phyloP scores from a whole-genome alignment of 2,797 vertebrate species.

The Lithobates pipiens region DNA sequence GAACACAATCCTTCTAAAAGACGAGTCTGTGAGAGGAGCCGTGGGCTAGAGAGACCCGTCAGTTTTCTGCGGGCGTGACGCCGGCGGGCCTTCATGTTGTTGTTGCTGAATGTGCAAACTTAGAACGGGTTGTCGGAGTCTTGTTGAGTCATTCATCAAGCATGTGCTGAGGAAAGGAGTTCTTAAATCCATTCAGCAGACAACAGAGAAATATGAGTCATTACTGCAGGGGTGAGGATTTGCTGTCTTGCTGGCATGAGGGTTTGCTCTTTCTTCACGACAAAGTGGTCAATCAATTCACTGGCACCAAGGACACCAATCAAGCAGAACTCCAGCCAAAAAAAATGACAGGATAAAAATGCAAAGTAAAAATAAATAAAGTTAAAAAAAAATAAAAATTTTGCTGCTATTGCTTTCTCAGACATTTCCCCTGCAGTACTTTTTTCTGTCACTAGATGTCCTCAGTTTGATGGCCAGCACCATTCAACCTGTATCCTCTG shows the following conservation, averaged over 20 bases:
- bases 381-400: too few relatives aligned
- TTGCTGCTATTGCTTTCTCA: too few relatives aligned
- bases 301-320: too few relatives aligned
- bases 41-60: not conserved
- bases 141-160: not conserved
- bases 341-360: too few relatives aligned
- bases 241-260: not conserved
- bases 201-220: not conserved
- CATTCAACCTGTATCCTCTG: too few relatives aligned
- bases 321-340: too few relatives aligned
- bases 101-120: not conserved
- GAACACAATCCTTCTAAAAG: not conserved
- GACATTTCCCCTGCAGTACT: too few relatives aligned
- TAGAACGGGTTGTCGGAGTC: not conserved
- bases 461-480: too few relatives aligned
- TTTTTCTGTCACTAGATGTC: too few relatives aligned
- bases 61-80: not conserved
- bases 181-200: not conserved
- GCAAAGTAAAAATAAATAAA: too few relatives aligned
- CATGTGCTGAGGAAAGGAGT: slow-evolving; percentile 26
- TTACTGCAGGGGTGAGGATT: not conserved
- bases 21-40: not conserved
- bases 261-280: too few relatives aligned
- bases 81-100: not conserved
- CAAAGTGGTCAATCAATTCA: too few relatives aligned